A percentile compares a stretch with the other conserved stretches of the same genome.
phyloP scores from a whole-genome alignment of 1,140 invertebrate species.

The Berghia stephanieae region DNA sequence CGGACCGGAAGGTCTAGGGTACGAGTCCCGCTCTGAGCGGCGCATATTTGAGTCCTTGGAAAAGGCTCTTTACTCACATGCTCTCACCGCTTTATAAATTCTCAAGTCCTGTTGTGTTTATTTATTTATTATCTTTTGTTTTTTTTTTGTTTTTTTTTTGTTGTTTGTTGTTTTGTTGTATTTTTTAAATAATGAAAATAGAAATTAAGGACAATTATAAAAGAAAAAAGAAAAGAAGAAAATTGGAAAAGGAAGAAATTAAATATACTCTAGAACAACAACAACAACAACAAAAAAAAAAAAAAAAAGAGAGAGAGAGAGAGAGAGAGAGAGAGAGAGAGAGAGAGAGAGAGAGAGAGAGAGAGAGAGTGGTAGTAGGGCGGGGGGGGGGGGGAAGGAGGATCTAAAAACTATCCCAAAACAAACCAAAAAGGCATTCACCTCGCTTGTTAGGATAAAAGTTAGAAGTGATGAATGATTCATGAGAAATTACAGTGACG shows the following conservation, averaged over 20 bases:
- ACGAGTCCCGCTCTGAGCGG: too few species aligned
- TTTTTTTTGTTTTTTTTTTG: background rate
- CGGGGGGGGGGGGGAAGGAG: too few species aligned
- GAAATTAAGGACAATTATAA: background rate
- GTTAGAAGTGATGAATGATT: background rate
- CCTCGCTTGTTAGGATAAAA: background rate
- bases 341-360: background rate
- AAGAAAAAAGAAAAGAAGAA: background rate
- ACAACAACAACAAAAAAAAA: background rate
- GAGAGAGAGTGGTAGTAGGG: background rate
- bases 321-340: background rate
- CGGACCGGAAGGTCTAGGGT: too few species aligned
- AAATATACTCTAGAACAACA: background rate
- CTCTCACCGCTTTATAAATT: too few species aligned
- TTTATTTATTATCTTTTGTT: too few species aligned
- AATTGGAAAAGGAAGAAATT: background rate
- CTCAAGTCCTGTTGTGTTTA: too few species aligned
- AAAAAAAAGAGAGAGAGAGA: background rate
- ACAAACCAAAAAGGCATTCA: too few species aligned
- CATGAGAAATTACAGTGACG: background rate
- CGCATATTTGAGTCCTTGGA: too few species aligned
- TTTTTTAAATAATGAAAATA: background rate
- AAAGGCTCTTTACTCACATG: too few species aligned
- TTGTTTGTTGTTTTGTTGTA: background rate
- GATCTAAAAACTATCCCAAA: background rate